Conservation (phyloP, 2,797 vertebrate genomes). For the Rallus crepitans region DNA sequence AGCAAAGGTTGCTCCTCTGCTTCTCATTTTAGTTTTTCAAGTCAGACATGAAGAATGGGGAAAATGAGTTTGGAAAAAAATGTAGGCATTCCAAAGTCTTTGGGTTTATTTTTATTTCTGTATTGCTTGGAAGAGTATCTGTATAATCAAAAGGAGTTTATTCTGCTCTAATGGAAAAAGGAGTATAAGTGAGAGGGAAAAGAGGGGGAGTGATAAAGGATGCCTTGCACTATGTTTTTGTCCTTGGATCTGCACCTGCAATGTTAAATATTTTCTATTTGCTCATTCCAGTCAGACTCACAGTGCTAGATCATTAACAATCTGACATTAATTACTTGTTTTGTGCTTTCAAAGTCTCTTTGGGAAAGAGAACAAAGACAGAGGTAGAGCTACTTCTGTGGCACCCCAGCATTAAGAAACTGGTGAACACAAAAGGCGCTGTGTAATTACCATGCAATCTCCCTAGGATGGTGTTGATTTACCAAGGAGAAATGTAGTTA, state of each 20-base stretch:
- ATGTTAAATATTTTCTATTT: background rate
- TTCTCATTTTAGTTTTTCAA: background rate
- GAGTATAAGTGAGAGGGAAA: background rate
- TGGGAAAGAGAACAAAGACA: background rate
- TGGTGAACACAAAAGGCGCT: background rate
- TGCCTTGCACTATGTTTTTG: background rate
- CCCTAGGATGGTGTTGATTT: background rate
- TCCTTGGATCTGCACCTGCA: constrained; percentile 38
- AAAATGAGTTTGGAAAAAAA: background rate
- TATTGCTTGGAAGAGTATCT: background rate
- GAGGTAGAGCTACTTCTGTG: background rate
- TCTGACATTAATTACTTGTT: constrained; percentile 33
- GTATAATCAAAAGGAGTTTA: background rate
- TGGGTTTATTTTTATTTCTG: constrained; percentile 20
- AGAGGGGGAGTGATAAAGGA: background rate
- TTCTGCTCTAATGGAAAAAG: background rate
- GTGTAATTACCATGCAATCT: background rate
- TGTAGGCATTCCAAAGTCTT: background rate
- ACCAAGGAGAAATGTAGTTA: background rate
- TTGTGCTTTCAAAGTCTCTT: background rate
- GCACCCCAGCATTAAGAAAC: background rate
- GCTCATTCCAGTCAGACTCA: background rate
- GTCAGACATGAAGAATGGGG: background rate
- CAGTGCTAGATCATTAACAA: background rate
- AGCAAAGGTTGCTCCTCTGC: background rate